phyloP scores from a whole-genome alignment of 2,113 vertebrate genomes.

The Plecotus auritus region DNA sequence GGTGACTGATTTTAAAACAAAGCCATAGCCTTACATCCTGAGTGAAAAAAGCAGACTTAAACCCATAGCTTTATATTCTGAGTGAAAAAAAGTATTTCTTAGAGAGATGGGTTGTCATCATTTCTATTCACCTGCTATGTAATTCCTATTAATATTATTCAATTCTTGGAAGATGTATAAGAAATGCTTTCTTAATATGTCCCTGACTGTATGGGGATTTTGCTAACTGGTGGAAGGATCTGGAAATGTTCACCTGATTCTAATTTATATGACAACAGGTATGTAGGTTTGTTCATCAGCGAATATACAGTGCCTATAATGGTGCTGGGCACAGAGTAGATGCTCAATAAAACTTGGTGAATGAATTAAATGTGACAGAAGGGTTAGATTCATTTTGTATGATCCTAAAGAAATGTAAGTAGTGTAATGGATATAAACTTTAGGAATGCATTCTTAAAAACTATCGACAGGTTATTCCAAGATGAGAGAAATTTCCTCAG shows the following conservation, averaged over 20 bases:
- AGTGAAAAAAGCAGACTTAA: background rate
- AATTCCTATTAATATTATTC: background rate
- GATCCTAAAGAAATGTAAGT: background rate
- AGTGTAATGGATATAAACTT: background rate
- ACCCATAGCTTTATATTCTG: background rate
- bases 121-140: background rate
- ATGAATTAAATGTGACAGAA: background rate
- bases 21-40: background rate
- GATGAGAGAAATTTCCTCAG: background rate
- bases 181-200: background rate
- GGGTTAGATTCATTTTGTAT: background rate
- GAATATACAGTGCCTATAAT: background rate
- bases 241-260: background rate
- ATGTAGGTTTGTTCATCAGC: background rate
- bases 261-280: background rate
- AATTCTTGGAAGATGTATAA: background rate
- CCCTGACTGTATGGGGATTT: background rate
- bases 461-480: background rate
- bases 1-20: background rate
- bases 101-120: background rate
- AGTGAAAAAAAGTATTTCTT: background rate
- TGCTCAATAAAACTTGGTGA: background rate
- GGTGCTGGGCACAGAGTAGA: background rate
- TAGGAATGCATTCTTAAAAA: background rate
- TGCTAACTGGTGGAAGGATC: background rate